Evolutionary conservation across 2,797 vertebrate genomes (phyloP), one percentile per base, ranked within the genome.

Genomic region (Carapus acus): DNA sequence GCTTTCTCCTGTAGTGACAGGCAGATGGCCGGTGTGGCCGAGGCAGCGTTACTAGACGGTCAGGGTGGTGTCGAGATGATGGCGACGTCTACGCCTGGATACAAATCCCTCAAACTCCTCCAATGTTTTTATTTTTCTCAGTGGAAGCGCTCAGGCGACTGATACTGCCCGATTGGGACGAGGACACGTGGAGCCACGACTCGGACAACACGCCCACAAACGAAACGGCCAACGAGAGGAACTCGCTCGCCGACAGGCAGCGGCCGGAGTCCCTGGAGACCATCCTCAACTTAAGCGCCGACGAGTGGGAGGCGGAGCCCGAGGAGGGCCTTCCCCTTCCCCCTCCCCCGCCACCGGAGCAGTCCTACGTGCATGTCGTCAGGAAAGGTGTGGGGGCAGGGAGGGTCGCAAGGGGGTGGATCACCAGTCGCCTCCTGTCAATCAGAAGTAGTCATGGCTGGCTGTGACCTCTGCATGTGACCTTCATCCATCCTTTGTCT

Each of bases 161-260:
- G 49, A 84, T 90, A 42, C 52, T 88, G 33, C 63, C 53, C 31
- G 81, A 85, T 36, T 19, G 85, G 2, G 81, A 85, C 1, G 87
- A 85, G 15, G 85, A 87, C 23, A 59, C 59, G 1, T 84, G 85
- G 85, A 87, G 87, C 76, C 85, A 83, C 38, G 61, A 80, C 8
- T 87, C 86, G 0, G 85, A 79, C 2, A 77, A 87, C 73, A 88
- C 87, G 0, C 85, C 88, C 66, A 90, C 87, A 60, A 88, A 89
- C 18, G 85, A 86, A 62, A 69, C 71, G 0, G 47, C 82, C 62
- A 75, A 81, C 13, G 79, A 78, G 14, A 76, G 54, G 29, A 73
- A 45, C 53, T 64, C 63, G 4, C 54, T 76, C 34, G 7, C 41
- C 0, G 78, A 81, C 0, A 29, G 58, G 2, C 66, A 46, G 33